Conservation (phyloP, 2,797 vertebrate species). For the Protonibea diacanthus region DNA sequence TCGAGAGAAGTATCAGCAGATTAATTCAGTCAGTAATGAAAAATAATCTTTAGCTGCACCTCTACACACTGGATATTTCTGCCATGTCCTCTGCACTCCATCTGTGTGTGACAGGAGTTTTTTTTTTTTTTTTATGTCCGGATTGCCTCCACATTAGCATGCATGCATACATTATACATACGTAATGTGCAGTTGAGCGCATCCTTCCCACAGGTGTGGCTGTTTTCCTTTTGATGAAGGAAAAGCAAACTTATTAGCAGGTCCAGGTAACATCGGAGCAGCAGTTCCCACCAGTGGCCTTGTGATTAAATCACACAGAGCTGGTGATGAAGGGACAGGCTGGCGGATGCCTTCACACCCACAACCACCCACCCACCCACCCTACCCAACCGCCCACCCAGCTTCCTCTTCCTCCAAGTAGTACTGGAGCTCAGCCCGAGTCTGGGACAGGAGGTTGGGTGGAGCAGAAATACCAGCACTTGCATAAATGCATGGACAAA, state of each 20-base stretch:
- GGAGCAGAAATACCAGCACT: slow-evolving; percentile 55
- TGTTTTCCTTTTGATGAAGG: slow-evolving; percentile 72
- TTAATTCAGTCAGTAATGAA: not conserved
- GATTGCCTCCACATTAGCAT: slow-evolving; percentile 26
- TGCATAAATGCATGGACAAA: slow-evolving; percentile 25
- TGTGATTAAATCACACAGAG: slow-evolving; percentile 71
- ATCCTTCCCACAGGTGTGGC: slow-evolving; percentile 62
- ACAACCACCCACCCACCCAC: not conserved
- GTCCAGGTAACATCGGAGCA: slow-evolving; percentile 72
- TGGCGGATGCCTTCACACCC: slow-evolving; percentile 51
- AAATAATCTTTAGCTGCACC: not conserved
- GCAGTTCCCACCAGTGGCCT: slow-evolving; percentile 59
- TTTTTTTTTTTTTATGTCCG: not conserved
- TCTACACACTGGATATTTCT: not conserved
- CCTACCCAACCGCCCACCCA: slow-evolving; percentile 3
- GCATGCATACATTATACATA: slow-evolving; percentile 36
- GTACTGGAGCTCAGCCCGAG: slow-evolving; percentile 64
- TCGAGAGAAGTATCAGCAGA: not conserved
- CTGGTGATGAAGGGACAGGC: slow-evolving; percentile 69
- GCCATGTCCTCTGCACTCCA: not conserved
- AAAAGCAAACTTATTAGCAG: slow-evolving; percentile 76
- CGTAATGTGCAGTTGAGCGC: slow-evolving; percentile 45
- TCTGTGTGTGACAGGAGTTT: not conserved
- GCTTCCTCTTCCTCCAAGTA: slow-evolving; percentile 39
- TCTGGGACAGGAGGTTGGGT: slow-evolving; percentile 70